These are phyloP conservation scores for Ophioninae sp. DNA, from an alignment of 2,888 invertebrate species.

Conservation along the genomic window DNA sequence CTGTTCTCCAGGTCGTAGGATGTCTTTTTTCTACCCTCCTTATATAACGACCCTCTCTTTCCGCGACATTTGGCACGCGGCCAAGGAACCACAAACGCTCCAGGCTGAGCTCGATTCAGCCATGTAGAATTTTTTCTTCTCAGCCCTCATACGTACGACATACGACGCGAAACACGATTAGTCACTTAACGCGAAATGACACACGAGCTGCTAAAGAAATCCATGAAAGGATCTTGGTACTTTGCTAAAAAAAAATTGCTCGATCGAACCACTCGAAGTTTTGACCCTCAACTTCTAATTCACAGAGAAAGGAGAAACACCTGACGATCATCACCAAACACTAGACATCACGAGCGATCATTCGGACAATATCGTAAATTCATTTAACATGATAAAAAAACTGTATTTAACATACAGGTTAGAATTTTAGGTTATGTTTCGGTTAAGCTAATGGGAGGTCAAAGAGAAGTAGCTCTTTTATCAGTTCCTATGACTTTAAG, in stretches of 20 bases:
- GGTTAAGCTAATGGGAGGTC: too few relatives aligned
- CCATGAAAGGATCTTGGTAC: not conserved
- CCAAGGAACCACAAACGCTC: constrained; percentile 38
- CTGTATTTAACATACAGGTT: too few relatives aligned
- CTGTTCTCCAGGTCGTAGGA: not conserved
- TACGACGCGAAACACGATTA: constrained; percentile 41
- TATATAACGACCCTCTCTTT: constrained; percentile 1
- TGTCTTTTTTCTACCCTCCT: constrained; percentile 9
- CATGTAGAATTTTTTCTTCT: constrained; percentile 21
- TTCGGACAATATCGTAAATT: too few relatives aligned
- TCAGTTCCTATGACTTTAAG: too few relatives aligned
- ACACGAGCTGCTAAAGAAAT: not conserved
- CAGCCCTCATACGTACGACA: constrained; percentile 10
- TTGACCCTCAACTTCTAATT: not conserved
- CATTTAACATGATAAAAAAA: too few relatives aligned
- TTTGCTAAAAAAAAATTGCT: not conserved
- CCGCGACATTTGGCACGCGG: constrained; percentile 36
- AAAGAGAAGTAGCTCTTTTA: too few relatives aligned
- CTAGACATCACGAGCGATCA: too few relatives aligned
- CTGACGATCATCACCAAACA: not conserved
- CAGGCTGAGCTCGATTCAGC: constrained; percentile 15
- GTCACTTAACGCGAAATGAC: constrained; percentile 24
- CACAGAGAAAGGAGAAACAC: not conserved
- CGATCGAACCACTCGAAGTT: not conserved
- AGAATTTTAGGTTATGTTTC: too few relatives aligned